Base-by-base conservation (phyloP, 2,888 invertebrate genomes). In the Agrilus mali region DNA sequence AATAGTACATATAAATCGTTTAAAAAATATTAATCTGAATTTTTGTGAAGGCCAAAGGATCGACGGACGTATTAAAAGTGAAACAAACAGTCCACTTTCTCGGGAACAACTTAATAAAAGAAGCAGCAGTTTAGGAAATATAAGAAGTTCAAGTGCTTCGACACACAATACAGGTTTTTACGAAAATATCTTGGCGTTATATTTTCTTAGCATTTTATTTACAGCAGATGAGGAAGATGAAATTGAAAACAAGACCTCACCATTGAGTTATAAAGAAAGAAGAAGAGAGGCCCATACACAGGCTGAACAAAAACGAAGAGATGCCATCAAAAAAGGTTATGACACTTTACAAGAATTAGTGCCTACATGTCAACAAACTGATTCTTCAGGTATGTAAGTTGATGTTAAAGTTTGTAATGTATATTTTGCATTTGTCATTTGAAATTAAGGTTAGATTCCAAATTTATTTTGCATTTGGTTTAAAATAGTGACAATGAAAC, bases 281-380 rank as follows among this genome's bases (percentile, higher is more conserved):
- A 75, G 95, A 42, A 74, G 95, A 48, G 94, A 95, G 65, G 95
- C 95, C 5, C 95, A 95, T 62, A 95, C 95, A 0, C 80, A 94
- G 70, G 95, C 96, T 3, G 96, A 96, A 66, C 95, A 96, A 65
- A 95, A 95, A 63, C 74, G 96, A 50, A 75, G 95, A 58, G 95
- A 96, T 75, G 94, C 95, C 2, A 96, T 96, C 49, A 96, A 95
- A 67, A 93, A 90, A 65, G 95, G 95, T 0, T 96, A 96, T 64
- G 94, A 95, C 65, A 86, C 87, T 3, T 71, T 96, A 14, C 94
- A 94, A 67, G 86, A 86, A 56, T 69, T 95, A 49, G 94, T 96
- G 10, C 95, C 95, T 0, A 90, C 87, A 42, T 95, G 95, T 59
- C 90, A 92, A 62, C 88, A 92, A 60, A 84, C 85, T 33, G 95